phyloP scores from a whole-genome alignment of 2,797 vertebrate genomes.

The Halcyon leucocephala region DNA sequence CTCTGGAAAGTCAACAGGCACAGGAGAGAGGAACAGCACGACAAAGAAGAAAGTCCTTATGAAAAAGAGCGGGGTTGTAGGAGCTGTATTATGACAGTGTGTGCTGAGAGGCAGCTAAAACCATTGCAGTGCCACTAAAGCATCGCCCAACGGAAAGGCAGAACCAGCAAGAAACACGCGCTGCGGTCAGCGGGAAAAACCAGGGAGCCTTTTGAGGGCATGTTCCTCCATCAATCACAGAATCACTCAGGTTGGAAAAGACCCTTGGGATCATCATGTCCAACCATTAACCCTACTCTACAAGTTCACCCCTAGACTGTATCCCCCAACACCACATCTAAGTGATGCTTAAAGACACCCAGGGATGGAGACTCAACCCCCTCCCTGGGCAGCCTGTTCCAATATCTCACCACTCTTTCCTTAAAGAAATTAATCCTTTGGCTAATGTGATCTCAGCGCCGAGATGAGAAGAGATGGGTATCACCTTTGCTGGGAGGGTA shows the following conservation, averaged over 20 bases:
- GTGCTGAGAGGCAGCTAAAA: background rate
- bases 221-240: background rate
- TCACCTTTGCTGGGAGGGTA: background rate
- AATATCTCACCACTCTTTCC: too few relatives aligned
- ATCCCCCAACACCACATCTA: too few relatives aligned
- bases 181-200: background rate
- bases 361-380: too few relatives aligned
- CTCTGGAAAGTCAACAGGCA: background rate
- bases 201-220: background rate
- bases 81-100: rapidly evolving
- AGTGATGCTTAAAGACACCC: too few relatives aligned
- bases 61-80: background rate
- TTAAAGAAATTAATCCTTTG: rapidly evolving
- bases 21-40: background rate
- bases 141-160: background rate
- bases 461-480: background rate
- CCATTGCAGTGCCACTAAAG: background rate
- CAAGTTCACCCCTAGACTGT: too few relatives aligned
- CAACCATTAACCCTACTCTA: too few relatives aligned
- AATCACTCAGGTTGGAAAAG: too few relatives aligned
- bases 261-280: too few relatives aligned
- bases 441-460: background rate
- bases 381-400: too few relatives aligned
- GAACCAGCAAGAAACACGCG: background rate
- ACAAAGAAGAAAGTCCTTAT: background rate